phyloP scores from a whole-genome alignment of 1,140 invertebrate genomes.

The Thereuonema tuberculata region DNA sequence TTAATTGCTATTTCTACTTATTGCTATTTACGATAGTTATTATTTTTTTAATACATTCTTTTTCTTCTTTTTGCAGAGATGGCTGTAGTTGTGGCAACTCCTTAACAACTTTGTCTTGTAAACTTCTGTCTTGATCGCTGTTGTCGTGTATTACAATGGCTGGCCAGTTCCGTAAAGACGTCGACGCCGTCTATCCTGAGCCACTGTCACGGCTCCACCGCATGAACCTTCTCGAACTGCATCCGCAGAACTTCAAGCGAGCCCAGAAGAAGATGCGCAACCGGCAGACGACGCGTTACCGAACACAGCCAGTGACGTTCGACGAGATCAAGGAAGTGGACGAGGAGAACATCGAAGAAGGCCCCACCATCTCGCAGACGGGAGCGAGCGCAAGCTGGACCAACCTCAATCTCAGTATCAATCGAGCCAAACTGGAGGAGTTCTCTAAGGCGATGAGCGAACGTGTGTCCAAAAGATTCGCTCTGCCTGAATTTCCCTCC shows the following conservation, averaged over 20 bases:
- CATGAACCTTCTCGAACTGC: neutral
- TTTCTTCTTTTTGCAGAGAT: too few species aligned
- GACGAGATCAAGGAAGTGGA: conserved; percentile 15
- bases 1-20: too few species aligned
- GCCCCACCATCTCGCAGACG: neutral
- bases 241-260: conserved; percentile 22
- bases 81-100: too few species aligned
- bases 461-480: neutral
- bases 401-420: neutral
- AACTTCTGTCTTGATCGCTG: too few species aligned
- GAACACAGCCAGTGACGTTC: conserved; percentile 18
- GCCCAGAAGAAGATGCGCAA: conserved; percentile 14
- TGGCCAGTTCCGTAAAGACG: neutral
- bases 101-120: too few species aligned
- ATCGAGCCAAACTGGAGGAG: neutral
- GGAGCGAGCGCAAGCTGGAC: neutral
- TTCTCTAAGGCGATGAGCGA: neutral
- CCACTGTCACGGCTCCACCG: conserved; percentile 44
- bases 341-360: conserved; percentile 6
- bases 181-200: conserved; percentile 56
- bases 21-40: too few species aligned
- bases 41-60: too few species aligned
- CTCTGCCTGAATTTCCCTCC: too few species aligned
- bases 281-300: conserved; percentile 18
- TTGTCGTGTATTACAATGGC: conserved; percentile 2